Evolutionary conservation across 1,140 invertebrate genomes (phyloP).

Genomic region (Papilio machaon): DNA sequence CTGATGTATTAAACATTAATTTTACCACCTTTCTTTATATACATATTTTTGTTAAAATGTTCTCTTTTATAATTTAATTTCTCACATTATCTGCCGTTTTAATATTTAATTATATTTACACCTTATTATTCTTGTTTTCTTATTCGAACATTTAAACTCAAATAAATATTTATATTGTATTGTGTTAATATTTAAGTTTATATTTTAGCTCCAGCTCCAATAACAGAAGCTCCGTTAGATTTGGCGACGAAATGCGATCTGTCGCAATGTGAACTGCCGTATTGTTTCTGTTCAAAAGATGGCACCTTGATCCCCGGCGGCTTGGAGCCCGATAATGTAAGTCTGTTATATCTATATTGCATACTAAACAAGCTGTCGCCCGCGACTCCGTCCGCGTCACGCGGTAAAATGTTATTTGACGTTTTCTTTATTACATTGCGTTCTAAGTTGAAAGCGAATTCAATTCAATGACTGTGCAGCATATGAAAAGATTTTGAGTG

Average conservation of each 20-base stretch:
- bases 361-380: too few relatives aligned
- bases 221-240: constrained; percentile 90
- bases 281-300: constrained; percentile 97
- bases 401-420: background rate
- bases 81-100: background rate
- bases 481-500: too few relatives aligned
- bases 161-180: background rate
- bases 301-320: constrained; percentile 93
- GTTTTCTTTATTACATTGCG: background rate
- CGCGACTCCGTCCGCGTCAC: too few relatives aligned
- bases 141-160: background rate
- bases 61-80: background rate
- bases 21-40: background rate
- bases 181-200: background rate
- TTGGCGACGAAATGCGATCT: constrained; percentile 90
- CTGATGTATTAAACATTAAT: constrained; percentile 15
- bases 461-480: too few relatives aligned
- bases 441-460: too few relatives aligned
- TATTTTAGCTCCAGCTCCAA: constrained; percentile 87
- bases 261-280: constrained; percentile 90
- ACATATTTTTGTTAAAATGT: background rate
- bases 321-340: constrained; percentile 90
- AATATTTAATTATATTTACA: background rate
- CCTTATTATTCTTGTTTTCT: background rate
- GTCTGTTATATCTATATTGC: constrained; percentile 35